phyloP scores from a whole-genome alignment of 2,888 invertebrate genomes.

The Apamea monoglypha region DNA sequence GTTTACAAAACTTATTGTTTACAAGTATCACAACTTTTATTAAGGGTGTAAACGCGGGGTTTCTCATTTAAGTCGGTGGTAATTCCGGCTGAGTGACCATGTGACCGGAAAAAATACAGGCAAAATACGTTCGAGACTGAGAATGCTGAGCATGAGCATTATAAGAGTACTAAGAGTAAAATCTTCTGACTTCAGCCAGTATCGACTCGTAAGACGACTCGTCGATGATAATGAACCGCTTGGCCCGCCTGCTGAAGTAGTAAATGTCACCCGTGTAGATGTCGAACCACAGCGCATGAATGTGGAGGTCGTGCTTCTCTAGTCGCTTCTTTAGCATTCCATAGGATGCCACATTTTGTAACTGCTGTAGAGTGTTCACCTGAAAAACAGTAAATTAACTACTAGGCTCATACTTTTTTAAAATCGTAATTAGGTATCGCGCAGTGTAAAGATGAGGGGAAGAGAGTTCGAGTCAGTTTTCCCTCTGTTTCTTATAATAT shows the following conservation, averaged over 20 bases:
- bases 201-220: slow-evolving; percentile 94
- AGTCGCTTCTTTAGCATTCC: slow-evolving; percentile 96
- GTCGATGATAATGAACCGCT: slow-evolving; percentile 96
- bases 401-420: background rate
- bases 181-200: slow-evolving; percentile 94
- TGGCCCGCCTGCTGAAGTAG: slow-evolving; percentile 96
- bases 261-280: slow-evolving; percentile 99
- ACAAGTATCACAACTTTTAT: background rate
- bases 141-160: slow-evolving; percentile 8
- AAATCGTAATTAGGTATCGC: background rate
- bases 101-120: slow-evolving; percentile 20
- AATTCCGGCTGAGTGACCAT: slow-evolving; percentile 6
- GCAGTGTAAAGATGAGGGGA: background rate
- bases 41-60: background rate
- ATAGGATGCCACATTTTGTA: slow-evolving; percentile 98
- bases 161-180: slow-evolving; percentile 92
- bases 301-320: slow-evolving; percentile 95
- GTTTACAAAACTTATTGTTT: background rate
- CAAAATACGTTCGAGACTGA: slow-evolving; percentile 23
- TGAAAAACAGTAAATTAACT: slow-evolving; percentile 77
- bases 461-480: background rate
- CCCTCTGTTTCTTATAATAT: background rate
- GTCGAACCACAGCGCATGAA: slow-evolving; percentile 99
- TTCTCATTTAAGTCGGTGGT: background rate
- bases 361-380: slow-evolving; percentile 97